These are phyloP conservation scores for Bilobella aurantiaca DNA, from an alignment of 1,140 invertebrate species.

Conservation along the genomic window DNA sequence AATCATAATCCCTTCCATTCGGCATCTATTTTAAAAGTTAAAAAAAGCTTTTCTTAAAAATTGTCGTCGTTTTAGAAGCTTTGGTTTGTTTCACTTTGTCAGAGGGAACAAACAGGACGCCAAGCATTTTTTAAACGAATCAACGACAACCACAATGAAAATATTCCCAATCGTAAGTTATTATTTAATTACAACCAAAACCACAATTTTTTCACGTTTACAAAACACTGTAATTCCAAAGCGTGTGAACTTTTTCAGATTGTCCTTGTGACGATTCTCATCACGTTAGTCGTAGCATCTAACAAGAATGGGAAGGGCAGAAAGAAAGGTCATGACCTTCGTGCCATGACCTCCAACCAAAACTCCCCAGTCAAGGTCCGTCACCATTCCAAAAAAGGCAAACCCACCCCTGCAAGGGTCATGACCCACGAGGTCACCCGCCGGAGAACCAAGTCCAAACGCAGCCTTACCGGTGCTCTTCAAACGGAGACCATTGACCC, in stretches of 20 bases:
- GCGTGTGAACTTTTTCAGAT: not conserved
- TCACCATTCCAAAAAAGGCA: not conserved
- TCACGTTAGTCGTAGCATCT: not conserved
- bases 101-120: no score
- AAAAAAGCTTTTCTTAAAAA: no score
- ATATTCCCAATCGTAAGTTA: no score
- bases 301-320: not conserved
- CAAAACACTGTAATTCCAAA: no score
- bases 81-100: no score
- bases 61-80: no score
- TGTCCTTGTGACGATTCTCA: not conserved
- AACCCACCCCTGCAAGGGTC: not conserved
- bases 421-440: not conserved
- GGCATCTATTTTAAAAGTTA: no score
- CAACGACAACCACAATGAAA: no score
- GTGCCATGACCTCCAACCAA: not conserved
- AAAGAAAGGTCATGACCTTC: not conserved
- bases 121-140: no score
- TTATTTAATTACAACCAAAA: no score
- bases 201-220: no score
- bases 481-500: not conserved
- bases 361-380: not conserved
- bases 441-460: not conserved
- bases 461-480: not conserved
- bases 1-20: no score